phyloP scores from a whole-genome alignment of 37 sponge, comb jelly and placozoan species.

The Ephydatia muelleri region DNA sequence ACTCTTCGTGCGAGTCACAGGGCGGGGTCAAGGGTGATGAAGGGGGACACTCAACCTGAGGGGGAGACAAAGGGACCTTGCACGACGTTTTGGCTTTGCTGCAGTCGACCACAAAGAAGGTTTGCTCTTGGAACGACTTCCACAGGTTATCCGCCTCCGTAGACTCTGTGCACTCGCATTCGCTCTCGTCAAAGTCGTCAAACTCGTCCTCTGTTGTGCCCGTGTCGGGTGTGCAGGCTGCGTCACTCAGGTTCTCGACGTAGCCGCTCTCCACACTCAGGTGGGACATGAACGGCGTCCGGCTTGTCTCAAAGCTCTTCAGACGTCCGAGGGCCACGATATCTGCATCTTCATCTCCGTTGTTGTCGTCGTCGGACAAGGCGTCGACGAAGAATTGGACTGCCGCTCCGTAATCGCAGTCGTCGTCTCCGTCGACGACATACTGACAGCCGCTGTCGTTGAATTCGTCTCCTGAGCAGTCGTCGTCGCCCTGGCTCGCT shows the following conservation, averaged over 20 bases:
- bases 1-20: too few relatives aligned
- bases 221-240: neutral
- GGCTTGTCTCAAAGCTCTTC: neutral
- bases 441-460: slow-evolving; percentile 12
- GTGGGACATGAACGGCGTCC: neutral
- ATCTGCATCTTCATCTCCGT: neutral
- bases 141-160: neutral
- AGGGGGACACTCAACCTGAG: too few relatives aligned
- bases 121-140: slow-evolving; percentile 11
- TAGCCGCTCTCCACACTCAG: slow-evolving; percentile 29
- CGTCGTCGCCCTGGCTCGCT: neutral
- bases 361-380: slow-evolving; percentile 4
- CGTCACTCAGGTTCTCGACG: slow-evolving; percentile 15
- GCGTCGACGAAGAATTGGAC: neutral
- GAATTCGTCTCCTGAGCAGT: neutral
- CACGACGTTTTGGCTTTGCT: neutral
- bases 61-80: too few relatives aligned
- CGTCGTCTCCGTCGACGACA: neutral
- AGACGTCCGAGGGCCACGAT: neutral
- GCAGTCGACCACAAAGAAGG: neutral
- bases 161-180: neutral
- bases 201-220: neutral
- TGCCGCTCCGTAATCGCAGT: neutral
- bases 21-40: too few relatives aligned
- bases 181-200: neutral